These are phyloP conservation scores for Pipistrellus nathusii DNA, from an alignment of 2,797 vertebrate species.

Conservation along the genomic window DNA sequence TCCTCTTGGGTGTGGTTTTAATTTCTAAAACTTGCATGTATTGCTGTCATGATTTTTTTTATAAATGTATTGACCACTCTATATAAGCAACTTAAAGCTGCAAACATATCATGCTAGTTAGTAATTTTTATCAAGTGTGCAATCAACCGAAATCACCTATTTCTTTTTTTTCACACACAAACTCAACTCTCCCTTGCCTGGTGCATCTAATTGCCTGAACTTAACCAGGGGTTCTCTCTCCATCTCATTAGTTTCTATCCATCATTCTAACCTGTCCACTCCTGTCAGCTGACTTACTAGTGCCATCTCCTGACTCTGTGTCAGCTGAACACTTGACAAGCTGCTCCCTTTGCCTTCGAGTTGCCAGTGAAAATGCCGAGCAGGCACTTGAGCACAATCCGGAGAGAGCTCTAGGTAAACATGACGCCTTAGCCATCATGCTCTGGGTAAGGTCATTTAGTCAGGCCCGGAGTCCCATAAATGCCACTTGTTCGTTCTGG, in stretches of 20 bases:
- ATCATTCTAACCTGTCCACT: background rate
- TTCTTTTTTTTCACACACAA: background rate
- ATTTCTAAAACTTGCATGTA: background rate
- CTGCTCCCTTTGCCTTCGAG: background rate
- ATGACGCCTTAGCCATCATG: accelerated
- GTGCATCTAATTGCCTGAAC: conserved; percentile 2
- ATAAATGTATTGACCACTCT: background rate
- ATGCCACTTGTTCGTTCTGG: background rate
- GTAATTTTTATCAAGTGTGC: conserved; percentile 40
- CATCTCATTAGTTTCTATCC: conserved; percentile 3
- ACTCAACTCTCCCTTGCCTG: background rate
- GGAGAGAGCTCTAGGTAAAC: background rate
- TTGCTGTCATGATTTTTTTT: background rate
- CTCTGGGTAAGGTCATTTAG: background rate
- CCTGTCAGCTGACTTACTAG: conserved; percentile 1
- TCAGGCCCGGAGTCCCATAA: background rate
- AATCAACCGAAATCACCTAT: conserved; percentile 14
- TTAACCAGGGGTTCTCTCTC: conserved; percentile 1
- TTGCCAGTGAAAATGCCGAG: background rate
- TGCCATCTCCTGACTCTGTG: background rate
- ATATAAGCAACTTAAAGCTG: background rate
- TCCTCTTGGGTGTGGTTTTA: conserved; percentile 25
- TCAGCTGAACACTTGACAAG: background rate
- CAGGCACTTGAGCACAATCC: background rate
- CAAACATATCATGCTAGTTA: background rate